phyloP scores from a whole-genome alignment of 1,140 invertebrate genomes.

The Cherax destructor region DNA sequence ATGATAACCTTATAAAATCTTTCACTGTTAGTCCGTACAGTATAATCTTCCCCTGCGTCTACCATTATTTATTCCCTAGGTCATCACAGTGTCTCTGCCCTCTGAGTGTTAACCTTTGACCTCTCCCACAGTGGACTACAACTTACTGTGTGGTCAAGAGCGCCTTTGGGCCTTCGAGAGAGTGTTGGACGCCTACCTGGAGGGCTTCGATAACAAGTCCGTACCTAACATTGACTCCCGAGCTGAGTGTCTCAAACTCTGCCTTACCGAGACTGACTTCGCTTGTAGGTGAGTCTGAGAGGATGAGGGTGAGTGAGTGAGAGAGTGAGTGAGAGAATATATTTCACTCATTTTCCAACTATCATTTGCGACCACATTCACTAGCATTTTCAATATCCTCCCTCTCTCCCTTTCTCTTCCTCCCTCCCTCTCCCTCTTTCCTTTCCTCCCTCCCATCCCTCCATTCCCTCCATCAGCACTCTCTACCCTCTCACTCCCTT shows the following conservation, averaged over 20 bases:
- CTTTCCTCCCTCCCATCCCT: too few relatives aligned
- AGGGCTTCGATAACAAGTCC: constrained; percentile 77
- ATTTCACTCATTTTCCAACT: too few relatives aligned
- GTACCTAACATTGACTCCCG: constrained; percentile 75
- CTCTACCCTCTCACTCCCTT: too few relatives aligned
- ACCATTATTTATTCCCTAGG: too few relatives aligned
- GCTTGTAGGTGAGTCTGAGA: constrained; percentile 74
- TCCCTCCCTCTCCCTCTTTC: too few relatives aligned
- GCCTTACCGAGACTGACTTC: constrained; percentile 76
- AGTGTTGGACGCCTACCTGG: constrained; percentile 76
- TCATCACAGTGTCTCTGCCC: too few relatives aligned
- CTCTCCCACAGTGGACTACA: neutral
- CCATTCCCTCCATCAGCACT: neutral
- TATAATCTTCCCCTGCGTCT: too few relatives aligned
- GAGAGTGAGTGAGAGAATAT: neutral
- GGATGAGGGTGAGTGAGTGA: neutral
- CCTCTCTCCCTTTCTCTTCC: too few relatives aligned
- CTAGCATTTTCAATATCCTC: too few relatives aligned
- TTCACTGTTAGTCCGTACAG: neutral
- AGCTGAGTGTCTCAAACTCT: constrained; percentile 77
- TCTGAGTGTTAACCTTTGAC: too few relatives aligned
- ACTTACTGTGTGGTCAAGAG: constrained; percentile 76
- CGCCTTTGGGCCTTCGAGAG: constrained; percentile 78
- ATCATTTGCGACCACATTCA: too few relatives aligned
- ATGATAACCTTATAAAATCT: neutral